Conservation (phyloP, 2,797 vertebrate genomes). For the Sebastolobus alascanus region DNA sequence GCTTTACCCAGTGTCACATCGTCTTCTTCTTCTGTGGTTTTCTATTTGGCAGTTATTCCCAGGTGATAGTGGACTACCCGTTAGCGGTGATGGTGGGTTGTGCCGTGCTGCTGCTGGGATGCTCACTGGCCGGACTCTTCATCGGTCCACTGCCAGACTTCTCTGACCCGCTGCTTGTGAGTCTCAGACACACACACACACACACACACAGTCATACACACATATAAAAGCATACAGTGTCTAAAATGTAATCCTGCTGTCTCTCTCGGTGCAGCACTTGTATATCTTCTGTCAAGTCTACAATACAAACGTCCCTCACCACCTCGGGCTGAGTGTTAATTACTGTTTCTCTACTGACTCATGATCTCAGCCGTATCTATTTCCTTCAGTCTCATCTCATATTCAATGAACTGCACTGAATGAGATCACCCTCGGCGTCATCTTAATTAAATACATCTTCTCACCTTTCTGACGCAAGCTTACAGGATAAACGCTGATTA, state of each 20-base stretch:
- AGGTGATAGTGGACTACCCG: constrained; percentile 92
- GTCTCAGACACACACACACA: constrained; percentile 51
- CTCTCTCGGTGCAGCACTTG: background rate
- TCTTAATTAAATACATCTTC: constrained; percentile 36
- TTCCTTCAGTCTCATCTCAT: constrained; percentile 40
- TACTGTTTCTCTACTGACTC: constrained; percentile 40
- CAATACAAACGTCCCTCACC: constrained; percentile 14
- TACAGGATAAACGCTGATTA: constrained; percentile 22
- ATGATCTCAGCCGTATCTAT: constrained; percentile 30
- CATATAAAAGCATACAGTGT: background rate
- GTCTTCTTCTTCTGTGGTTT: constrained; percentile 23
- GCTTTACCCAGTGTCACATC: background rate
- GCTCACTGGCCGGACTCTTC: constrained; percentile 91
- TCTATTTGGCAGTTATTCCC: constrained; percentile 88
- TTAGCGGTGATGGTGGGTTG: constrained; percentile 87
- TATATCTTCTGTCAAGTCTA: constrained; percentile 12
- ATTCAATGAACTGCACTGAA: constrained; percentile 42
- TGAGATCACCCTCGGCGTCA: constrained; percentile 30
- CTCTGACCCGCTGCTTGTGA: constrained; percentile 93
- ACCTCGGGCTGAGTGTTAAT: constrained; percentile 45
- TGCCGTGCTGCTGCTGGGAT: constrained; percentile 85
- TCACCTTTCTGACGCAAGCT: constrained; percentile 17
- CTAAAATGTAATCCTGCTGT: background rate
- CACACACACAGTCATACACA: constrained; percentile 2
- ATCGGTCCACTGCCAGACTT: constrained; percentile 93